Conservation (phyloP, 2,888 invertebrate species). For the Microctonus hyperodae region DNA sequence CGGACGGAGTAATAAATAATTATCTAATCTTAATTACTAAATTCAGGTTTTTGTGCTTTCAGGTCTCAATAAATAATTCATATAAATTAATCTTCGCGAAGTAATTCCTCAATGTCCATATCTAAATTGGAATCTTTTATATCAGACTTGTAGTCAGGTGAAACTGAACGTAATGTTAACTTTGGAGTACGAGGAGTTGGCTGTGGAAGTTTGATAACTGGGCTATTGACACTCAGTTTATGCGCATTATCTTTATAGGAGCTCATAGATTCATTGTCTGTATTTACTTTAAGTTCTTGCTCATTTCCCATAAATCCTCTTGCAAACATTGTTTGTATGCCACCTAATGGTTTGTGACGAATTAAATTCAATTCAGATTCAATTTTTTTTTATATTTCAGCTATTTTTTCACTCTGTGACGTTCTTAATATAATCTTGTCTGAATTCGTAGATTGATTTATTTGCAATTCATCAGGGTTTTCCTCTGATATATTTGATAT, state of each 20-base stretch:
- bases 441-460: conserved; percentile 50
- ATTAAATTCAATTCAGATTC: conserved; percentile 58
- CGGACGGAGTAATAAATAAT: neutral
- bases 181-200: conserved; percentile 47
- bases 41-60: neutral
- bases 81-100: conserved; percentile 46
- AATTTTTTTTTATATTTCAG: conserved; percentile 65
- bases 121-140: conserved; percentile 52
- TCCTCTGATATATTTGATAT: conserved; percentile 67
- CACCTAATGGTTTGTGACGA: conserved; percentile 55
- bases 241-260: conserved; percentile 1
- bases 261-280: neutral
- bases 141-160: conserved; percentile 33
- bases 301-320: conserved; percentile 34
- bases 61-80: conserved; percentile 36
- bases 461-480: conserved; percentile 51
- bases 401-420: conserved; percentile 52
- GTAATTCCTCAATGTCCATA: conserved; percentile 54
- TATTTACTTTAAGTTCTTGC: neutral
- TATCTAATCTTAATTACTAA: neutral
- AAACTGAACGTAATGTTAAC: conserved; percentile 15
- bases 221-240: conserved; percentile 15
- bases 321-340: conserved; percentile 57
- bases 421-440: conserved; percentile 23
- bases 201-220: conserved; percentile 40